These are phyloP conservation scores for Diplazon laetatorius DNA, from an alignment of 2,888 invertebrate genomes.

Conservation along the genomic window DNA sequence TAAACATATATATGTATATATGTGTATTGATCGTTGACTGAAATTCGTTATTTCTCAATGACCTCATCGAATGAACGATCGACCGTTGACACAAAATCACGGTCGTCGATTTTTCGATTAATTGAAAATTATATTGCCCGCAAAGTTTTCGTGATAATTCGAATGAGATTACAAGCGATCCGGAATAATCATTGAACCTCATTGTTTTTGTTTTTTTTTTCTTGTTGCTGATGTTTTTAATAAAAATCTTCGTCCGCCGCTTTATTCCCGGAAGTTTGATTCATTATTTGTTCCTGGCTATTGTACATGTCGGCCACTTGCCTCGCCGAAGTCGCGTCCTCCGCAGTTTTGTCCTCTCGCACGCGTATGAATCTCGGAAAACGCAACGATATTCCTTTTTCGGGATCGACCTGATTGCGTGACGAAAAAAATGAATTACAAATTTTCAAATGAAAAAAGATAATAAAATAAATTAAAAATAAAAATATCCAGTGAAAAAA, in stretches of 20 bases:
- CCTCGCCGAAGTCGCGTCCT: slow-evolving; percentile 94
- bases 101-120: neutral
- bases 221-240: too few species aligned
- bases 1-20: too few species aligned
- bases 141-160: too few species aligned
- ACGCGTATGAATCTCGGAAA: slow-evolving; percentile 97
- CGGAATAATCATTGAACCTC: neutral
- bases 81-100: neutral
- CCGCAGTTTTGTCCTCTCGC: slow-evolving; percentile 95
- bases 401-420: slow-evolving; percentile 88
- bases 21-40: neutral
- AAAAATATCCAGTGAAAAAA: too few species aligned
- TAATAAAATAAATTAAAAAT: too few species aligned
- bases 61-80: neutral
- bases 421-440: too few species aligned
- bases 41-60: neutral
- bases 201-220: too few species aligned
- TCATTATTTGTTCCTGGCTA: slow-evolving; percentile 95
- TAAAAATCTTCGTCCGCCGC: slow-evolving; percentile 86
- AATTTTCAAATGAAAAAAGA: too few species aligned
- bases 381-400: slow-evolving; percentile 96
- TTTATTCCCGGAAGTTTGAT: slow-evolving; percentile 79
- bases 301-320: slow-evolving; percentile 96
- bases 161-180: neutral
- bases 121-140: too few species aligned